Percentiles rank a stretch among this genome's conserved stretches.
Conservation (phyloP, 2,113 vertebrate genomes). For the Sciurus niger region DNA sequence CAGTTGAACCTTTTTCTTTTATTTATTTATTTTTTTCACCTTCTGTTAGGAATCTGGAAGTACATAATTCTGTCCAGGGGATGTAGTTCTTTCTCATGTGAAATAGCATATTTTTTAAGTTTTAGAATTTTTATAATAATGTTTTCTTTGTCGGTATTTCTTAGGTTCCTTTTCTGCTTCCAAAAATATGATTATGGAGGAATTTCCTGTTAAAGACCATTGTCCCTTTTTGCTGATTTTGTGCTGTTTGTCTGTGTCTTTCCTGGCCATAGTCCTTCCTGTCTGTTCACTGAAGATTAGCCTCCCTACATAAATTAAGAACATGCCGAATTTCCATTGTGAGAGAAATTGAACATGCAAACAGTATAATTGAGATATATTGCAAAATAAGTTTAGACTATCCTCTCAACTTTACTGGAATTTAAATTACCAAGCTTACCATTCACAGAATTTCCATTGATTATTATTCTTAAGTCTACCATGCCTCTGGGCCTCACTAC, state of each 20-base stretch:
- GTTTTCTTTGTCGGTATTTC: not conserved
- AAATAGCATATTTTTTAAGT: not conserved
- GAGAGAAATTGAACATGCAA: not conserved
- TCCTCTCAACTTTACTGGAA: slow-evolving; percentile 3
- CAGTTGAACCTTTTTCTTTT: not conserved
- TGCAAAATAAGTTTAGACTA: not conserved
- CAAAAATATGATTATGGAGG: not conserved
- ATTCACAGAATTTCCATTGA: not conserved
- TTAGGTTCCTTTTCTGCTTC: slow-evolving; percentile 42
- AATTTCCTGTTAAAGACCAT: slow-evolving; percentile 42
- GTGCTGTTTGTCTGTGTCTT: slow-evolving; percentile 8
- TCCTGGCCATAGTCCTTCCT: not conserved
- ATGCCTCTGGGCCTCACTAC: not conserved
- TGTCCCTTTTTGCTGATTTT: not conserved
- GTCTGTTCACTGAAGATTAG: not conserved
- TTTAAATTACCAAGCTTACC: not conserved
- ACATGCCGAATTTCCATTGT: not conserved
- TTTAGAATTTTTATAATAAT: not conserved
- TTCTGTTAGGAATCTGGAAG: not conserved
- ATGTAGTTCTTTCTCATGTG: not conserved
- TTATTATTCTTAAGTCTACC: not conserved
- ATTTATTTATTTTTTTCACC: not conserved
- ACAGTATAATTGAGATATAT: not conserved
- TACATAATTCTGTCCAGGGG: not conserved
- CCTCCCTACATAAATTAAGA: not conserved